phyloP scores from a whole-genome alignment of 2,113 vertebrate genomes.

The Triplophysa tibetana region DNA sequence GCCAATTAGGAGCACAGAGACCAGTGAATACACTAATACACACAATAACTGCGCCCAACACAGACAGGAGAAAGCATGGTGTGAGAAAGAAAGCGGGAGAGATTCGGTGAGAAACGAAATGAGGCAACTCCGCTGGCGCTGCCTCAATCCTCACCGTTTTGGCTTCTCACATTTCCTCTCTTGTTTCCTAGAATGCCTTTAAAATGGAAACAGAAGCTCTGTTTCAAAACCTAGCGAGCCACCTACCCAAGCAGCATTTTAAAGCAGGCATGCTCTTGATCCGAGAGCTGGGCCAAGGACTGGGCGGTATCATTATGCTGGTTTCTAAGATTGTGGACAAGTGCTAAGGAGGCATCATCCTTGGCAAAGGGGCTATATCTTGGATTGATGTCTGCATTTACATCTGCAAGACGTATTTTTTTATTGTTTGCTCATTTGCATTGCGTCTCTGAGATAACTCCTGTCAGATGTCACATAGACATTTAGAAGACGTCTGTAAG shows the following conservation, averaged over 20 bases:
- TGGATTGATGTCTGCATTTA: too few species aligned
- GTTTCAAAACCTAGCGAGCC: not conserved
- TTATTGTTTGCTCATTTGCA: too few species aligned
- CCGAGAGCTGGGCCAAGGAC: not conserved
- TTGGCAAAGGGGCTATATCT: too few species aligned
- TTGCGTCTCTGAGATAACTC: too few species aligned
- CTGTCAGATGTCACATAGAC: too few species aligned
- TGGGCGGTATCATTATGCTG: not conserved
- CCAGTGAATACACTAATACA: conserved; percentile 14
- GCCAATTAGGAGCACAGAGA: conserved; percentile 36
- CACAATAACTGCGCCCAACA: conserved; percentile 24
- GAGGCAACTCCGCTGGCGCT: not conserved
- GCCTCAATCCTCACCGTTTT: conserved; percentile 5
- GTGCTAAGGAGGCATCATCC: too few species aligned
- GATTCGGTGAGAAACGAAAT: not conserved
- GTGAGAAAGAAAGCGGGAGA: not conserved
- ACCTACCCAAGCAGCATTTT: not conserved
- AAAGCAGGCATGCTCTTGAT: not conserved
- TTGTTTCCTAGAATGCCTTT: conserved; percentile 4
- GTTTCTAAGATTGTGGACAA: too few species aligned
- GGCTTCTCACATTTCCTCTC: not conserved
- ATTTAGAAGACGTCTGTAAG: too few species aligned
- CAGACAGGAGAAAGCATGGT: conserved; percentile 17
- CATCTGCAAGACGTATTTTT: too few species aligned
- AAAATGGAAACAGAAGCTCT: not conserved